Evolutionary conservation across 1,140 invertebrate genomes (phyloP).

Genomic region (Trichonephila inaurata): DNA sequence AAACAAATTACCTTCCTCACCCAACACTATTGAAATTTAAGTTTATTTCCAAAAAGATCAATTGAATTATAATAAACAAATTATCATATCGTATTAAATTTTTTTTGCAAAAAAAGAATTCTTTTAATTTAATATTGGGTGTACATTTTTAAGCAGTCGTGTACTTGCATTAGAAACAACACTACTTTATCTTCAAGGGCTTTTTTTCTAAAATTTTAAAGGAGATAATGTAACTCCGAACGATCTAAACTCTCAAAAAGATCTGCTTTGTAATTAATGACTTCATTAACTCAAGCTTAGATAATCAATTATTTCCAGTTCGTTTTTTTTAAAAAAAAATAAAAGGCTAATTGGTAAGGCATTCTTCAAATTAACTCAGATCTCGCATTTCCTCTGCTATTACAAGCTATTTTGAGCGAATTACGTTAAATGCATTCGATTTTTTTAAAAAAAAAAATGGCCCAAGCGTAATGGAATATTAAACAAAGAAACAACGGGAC

Average conservation of each 20-base stretch:
- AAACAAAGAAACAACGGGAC: background rate
- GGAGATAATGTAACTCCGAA: background rate
- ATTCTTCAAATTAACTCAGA: conserved; percentile 12
- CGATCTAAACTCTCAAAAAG: background rate
- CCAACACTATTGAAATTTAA: no score
- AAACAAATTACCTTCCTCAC: no score
- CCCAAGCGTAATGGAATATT: background rate
- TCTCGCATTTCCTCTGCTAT: background rate
- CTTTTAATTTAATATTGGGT: no score
- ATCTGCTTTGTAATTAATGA: background rate
- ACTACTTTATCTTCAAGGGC: no score
- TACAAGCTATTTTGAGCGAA: background rate
- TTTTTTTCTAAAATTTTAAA: background rate
- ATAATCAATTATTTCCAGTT: background rate
- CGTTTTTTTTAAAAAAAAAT: background rate
- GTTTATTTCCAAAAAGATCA: no score
- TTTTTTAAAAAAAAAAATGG: background rate
- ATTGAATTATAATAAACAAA: background rate
- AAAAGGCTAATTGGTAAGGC: background rate
- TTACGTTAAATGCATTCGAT: background rate
- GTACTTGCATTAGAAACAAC: background rate
- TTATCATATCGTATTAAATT: background rate
- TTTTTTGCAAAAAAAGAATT: background rate
- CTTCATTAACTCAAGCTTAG: conserved; percentile 11
- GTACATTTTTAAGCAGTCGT: background rate